These are phyloP conservation scores for Zaprionus kolodkinae DNA, from an alignment of 1,140 invertebrate species.

Conservation along the genomic window DNA sequence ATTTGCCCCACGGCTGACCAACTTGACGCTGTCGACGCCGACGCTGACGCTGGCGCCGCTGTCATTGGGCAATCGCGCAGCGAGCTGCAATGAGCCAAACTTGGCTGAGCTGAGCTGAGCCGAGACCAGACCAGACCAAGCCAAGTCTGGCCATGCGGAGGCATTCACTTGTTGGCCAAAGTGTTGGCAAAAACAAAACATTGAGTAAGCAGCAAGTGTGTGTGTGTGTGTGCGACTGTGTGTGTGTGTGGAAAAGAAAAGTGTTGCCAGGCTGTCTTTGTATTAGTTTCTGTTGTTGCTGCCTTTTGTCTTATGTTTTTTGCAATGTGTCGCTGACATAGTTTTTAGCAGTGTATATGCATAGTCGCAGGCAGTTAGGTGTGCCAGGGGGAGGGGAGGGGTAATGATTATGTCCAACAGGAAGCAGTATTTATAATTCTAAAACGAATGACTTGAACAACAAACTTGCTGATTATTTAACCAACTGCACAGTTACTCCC, in stretches of 20 bases:
- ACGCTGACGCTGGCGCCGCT: background rate
- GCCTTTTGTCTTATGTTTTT: conserved; percentile 45
- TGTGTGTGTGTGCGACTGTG: conserved; percentile 14
- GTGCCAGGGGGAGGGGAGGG: background rate
- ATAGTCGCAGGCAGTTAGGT: conserved; percentile 48
- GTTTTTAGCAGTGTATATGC: conserved; percentile 39
- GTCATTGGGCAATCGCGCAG: conserved; percentile 50
- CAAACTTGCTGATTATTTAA: conserved; percentile 30
- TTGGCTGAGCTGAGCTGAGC: conserved; percentile 2
- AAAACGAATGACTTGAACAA: conserved; percentile 51
- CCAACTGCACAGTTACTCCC: background rate
- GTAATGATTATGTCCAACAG: background rate
- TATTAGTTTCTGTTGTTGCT: conserved; percentile 4
- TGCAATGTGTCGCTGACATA: conserved; percentile 73
- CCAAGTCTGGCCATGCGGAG: conserved; percentile 19
- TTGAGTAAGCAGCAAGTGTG: conserved; percentile 46
- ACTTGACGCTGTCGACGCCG: conserved; percentile 30
- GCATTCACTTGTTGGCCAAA: conserved; percentile 56
- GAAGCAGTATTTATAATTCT: conserved; percentile 38
- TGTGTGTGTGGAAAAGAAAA: conserved; percentile 67
- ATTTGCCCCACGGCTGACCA: conserved; percentile 45
- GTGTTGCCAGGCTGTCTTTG: conserved; percentile 46
- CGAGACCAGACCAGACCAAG: conserved; percentile 21
- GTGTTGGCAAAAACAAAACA: conserved; percentile 60
- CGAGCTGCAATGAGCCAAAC: conserved; percentile 17